phyloP scores from a whole-genome alignment of 2,797 vertebrate species.

The Thamnophis elegans region DNA sequence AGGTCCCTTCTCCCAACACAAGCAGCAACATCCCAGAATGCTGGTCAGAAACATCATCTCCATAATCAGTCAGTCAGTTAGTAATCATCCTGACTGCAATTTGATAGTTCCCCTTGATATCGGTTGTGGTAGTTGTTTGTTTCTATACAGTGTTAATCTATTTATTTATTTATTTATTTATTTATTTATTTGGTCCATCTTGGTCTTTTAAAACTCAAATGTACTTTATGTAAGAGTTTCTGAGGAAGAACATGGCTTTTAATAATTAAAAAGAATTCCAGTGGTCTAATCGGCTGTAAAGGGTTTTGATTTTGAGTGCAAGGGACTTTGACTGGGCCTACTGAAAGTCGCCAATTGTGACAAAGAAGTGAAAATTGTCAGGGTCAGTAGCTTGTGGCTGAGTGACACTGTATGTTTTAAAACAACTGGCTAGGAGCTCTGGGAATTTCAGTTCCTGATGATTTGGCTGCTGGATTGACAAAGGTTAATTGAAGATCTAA shows the following conservation, averaged over 20 bases:
- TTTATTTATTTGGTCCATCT: conserved; percentile 47
- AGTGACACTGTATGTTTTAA: neutral
- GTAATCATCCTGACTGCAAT: neutral
- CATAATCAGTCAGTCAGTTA: conserved; percentile 34
- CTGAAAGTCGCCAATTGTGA: neutral
- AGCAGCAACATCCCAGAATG: conserved; percentile 78
- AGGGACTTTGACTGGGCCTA: neutral
- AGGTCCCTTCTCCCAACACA: conserved; percentile 79
- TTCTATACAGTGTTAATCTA: conserved; percentile 6
- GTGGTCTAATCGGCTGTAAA: neutral
- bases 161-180: conserved; percentile 49
- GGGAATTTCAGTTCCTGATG: neutral
- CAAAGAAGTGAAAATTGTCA: neutral
- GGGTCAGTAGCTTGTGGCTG: conserved; percentile 11
- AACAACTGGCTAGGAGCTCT: neutral
- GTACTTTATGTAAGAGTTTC: conserved; percentile 35
- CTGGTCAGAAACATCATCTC: conserved; percentile 71
- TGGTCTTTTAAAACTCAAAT: neutral
- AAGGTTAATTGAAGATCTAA: neutral
- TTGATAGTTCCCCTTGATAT: conserved; percentile 10
- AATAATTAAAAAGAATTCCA: neutral
- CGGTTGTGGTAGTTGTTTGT: conserved; percentile 28
- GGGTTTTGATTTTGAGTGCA: neutral
- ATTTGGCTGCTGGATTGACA: neutral
- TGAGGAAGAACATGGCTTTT: neutral